Conservation (phyloP, 2,888 invertebrate genomes). For the Caenorhabditis macrosperma region DNA sequence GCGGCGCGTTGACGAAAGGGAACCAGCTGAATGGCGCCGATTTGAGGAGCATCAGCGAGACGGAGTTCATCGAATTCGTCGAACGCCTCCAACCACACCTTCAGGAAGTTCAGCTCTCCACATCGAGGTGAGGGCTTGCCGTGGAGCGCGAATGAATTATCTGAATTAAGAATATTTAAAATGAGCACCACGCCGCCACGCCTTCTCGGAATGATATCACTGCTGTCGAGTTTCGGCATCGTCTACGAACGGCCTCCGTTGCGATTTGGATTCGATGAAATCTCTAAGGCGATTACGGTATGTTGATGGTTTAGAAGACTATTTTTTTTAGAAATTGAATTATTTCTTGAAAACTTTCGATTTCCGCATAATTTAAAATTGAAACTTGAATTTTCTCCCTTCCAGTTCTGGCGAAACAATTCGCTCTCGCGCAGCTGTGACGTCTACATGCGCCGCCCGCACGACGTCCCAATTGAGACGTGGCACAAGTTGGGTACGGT, state of each 20-base stretch:
- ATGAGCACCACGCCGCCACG: conserved; percentile 51
- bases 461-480: conserved; percentile 31
- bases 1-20: conserved; percentile 61
- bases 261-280: conserved; percentile 59
- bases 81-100: conserved; percentile 64
- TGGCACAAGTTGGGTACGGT: conserved; percentile 41
- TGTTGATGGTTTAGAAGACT: not conserved
- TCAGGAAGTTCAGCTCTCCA: conserved; percentile 66
- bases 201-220: conserved; percentile 58
- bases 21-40: conserved; percentile 64
- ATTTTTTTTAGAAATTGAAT: not conserved
- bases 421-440: conserved; percentile 56
- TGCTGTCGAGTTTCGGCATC: conserved; percentile 63
- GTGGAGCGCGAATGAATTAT: too few relatives aligned
- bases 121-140: conserved; percentile 60
- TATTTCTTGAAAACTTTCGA: not conserved
- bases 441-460: conserved; percentile 61
- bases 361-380: not conserved
- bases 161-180: conserved; percentile 62
- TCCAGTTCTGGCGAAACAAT: conserved; percentile 61
- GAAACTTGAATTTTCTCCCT: too few relatives aligned
- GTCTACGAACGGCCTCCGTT: conserved; percentile 68
- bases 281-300: conserved; percentile 55
- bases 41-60: conserved; percentile 60
- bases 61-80: conserved; percentile 64